Evolutionary conservation across 1,140 invertebrate genomes (phyloP).

Genomic region (Bilobella aurantiaca): DNA sequence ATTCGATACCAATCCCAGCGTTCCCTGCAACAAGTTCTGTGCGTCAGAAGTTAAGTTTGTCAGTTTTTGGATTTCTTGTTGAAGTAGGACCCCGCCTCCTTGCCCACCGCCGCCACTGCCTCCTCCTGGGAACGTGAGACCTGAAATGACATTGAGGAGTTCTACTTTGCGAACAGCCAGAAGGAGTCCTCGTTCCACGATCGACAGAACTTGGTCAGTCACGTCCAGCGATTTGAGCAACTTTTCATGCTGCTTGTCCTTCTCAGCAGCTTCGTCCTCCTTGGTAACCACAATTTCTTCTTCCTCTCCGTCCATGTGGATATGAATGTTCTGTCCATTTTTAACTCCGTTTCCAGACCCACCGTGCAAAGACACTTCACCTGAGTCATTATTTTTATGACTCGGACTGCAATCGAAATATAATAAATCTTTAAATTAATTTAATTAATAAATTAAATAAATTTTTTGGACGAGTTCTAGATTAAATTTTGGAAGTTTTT

Average conservation of each 20-base stretch:
- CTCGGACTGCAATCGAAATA: background rate
- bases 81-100: background rate
- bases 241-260: background rate
- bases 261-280: background rate
- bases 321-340: background rate
- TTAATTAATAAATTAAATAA: too few relatives aligned
- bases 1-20: background rate
- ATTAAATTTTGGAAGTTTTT: too few relatives aligned
- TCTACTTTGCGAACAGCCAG: background rate
- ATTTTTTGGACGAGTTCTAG: too few relatives aligned
- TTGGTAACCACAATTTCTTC: background rate
- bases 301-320: conserved; percentile 1
- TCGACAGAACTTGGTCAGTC: background rate
- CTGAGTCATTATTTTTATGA: background rate
- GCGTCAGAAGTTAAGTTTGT: background rate
- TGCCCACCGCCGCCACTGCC: background rate
- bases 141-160: background rate
- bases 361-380: background rate
- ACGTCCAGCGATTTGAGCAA: background rate
- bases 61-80: background rate
- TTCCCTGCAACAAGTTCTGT: background rate
- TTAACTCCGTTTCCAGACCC: background rate
- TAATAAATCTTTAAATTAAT: too few relatives aligned
- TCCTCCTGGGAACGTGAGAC: background rate
- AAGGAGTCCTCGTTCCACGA: background rate